Conservation (phyloP, 1,140 invertebrate genomes). For the Sycophaga agraensis region DNA sequence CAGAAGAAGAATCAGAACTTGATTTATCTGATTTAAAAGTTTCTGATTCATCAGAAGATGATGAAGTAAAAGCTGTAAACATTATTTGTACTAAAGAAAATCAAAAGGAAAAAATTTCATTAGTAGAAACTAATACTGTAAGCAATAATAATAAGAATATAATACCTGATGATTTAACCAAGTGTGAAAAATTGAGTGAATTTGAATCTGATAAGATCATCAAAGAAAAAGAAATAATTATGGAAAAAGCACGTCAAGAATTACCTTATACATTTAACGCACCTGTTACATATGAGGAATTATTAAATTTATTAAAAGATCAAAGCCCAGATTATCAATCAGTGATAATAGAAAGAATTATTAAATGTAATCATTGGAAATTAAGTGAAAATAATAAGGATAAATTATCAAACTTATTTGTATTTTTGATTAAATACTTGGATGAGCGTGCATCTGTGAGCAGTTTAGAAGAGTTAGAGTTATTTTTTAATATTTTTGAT, state of each 20-base stretch:
- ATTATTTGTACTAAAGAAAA: not conserved
- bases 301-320: constrained; percentile 65
- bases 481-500: constrained; percentile 64
- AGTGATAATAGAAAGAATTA: constrained; percentile 76
- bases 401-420: constrained; percentile 71
- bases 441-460: constrained; percentile 63
- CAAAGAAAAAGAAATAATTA: constrained; percentile 55
- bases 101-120: not conserved
- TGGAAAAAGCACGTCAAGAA: constrained; percentile 65
- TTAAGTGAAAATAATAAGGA: constrained; percentile 75
- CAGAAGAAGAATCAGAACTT: constrained; percentile 40
- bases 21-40: constrained; percentile 57
- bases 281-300: constrained; percentile 68
- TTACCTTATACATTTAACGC: constrained; percentile 72
- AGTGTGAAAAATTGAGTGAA: constrained; percentile 32
- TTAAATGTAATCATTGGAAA: constrained; percentile 83
- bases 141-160: not conserved
- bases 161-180: constrained; percentile 26
- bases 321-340: constrained; percentile 66
- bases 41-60: constrained; percentile 42
- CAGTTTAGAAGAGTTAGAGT: constrained; percentile 54
- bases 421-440: constrained; percentile 73
- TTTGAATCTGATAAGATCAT: constrained; percentile 21
- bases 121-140: not conserved
- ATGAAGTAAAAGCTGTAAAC: constrained; percentile 40